Conservation (phyloP, 2,888 invertebrate species). For the Tinea trinotella region DNA sequence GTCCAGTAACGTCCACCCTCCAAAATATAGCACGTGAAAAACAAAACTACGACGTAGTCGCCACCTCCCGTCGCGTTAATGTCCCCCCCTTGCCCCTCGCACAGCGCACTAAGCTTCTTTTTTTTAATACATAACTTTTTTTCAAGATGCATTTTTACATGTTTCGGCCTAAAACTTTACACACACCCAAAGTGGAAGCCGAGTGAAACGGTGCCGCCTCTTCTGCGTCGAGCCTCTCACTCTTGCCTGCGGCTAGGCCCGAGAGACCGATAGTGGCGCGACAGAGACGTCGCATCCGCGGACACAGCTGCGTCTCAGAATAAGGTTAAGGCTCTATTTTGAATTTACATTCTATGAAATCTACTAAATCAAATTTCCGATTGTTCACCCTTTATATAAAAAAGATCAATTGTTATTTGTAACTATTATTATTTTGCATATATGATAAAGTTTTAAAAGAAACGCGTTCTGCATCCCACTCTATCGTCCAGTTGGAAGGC, state of each 20-base stretch:
- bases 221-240: conserved; percentile 54
- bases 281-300: conserved; percentile 51
- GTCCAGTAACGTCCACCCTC: conserved; percentile 66
- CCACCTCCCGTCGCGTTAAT: conserved; percentile 64
- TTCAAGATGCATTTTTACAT: conserved; percentile 74
- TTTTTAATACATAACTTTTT: conserved; percentile 74
- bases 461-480: conserved; percentile 55
- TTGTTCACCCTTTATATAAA: conserved; percentile 34
- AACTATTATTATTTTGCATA: not conserved
- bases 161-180: conserved; percentile 72
- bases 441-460: conserved; percentile 33
- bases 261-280: conserved; percentile 63
- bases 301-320: conserved; percentile 58
- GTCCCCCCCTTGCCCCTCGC: conserved; percentile 63
- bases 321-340: conserved; percentile 64
- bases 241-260: conserved; percentile 37
- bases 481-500: conserved; percentile 68
- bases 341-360: not conserved
- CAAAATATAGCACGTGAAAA: conserved; percentile 70
- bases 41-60: conserved; percentile 59
- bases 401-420: not conserved
- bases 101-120: conserved; percentile 70
- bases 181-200: conserved; percentile 59
- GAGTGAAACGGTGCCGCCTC: conserved; percentile 57
- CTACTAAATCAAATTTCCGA: conserved; percentile 29